phyloP scores from a whole-genome alignment of 2,888 invertebrate species.

The Dolichomitus sp. region DNA sequence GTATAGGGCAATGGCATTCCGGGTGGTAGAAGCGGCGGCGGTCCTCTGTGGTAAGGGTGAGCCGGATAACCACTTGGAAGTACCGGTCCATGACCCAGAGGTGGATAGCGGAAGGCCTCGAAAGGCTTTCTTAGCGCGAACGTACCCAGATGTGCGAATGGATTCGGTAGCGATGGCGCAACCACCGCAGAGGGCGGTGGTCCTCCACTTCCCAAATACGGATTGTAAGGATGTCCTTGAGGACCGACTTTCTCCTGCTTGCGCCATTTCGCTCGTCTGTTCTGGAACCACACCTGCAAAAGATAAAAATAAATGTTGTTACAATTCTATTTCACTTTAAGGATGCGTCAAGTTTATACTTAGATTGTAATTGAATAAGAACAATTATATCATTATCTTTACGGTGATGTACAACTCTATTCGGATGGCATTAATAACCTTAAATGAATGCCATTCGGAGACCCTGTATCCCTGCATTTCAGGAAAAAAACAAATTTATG shows the following conservation, averaged over 20 bases:
- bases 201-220: conserved; percentile 91
- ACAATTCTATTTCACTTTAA: conserved; percentile 4
- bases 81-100: conserved; percentile 87
- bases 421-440: too few relatives aligned
- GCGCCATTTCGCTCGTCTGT: conserved; percentile 96
- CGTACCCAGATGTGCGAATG: conserved; percentile 91
- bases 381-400: too few relatives aligned
- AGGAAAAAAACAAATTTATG: too few relatives aligned
- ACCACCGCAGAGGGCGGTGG: conserved; percentile 90
- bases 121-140: conserved; percentile 89
- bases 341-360: neutral
- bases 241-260: conserved; percentile 98
- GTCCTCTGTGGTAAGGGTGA: conserved; percentile 88
- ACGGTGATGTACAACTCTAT: too few relatives aligned
- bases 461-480: too few relatives aligned
- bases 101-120: conserved; percentile 91
- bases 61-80: conserved; percentile 89
- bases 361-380: too few relatives aligned
- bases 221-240: conserved; percentile 96
- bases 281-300: conserved; percentile 97
- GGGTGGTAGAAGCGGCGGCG: conserved; percentile 89
- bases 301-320: conserved; percentile 64
- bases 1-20: conserved; percentile 86
- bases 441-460: too few relatives aligned
- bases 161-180: conserved; percentile 93